phyloP scores from a whole-genome alignment of 92 coral and sea anemone genomes.

The Heliopora coerulea region DNA sequence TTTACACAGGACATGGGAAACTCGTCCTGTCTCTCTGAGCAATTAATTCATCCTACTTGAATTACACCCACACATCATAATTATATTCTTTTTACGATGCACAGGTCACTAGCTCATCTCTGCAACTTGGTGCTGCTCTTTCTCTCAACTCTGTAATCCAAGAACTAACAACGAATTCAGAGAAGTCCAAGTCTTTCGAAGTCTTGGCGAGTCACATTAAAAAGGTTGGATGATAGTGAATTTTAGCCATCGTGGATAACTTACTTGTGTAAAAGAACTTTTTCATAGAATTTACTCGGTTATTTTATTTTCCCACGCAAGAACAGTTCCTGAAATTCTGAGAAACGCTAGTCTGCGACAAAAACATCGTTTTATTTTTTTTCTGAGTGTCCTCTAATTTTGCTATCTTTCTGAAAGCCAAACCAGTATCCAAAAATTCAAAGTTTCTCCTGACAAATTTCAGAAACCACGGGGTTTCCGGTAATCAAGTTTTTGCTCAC shows the following conservation, averaged over 20 bases:
- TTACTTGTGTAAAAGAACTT: not conserved
- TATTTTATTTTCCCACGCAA: no score
- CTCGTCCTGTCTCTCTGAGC: not conserved
- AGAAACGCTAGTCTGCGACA: no score
- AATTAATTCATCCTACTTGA: no score
- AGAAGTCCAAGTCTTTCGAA: conserved; percentile 55
- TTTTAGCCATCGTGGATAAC: not conserved
- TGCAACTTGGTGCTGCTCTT: conserved; percentile 68
- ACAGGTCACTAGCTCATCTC: conserved; percentile 50
- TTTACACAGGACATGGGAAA: not conserved
- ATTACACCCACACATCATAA: not conserved
- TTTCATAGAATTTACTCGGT: no score
- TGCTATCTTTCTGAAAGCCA: no score
- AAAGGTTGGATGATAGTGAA: conserved; percentile 45
- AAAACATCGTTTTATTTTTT: no score
- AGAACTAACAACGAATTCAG: conserved; percentile 44
- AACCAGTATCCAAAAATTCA: no score
- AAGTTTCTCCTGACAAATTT: no score
- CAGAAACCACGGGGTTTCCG: no score
- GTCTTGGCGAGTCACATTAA: conserved; percentile 55
- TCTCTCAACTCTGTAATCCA: conserved; percentile 57
- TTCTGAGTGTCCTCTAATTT: no score
- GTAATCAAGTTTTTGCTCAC: no score
- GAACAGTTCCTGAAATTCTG: no score
- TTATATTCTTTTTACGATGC: not conserved